A percentile compares a stretch with the other conserved stretches of the same genome.
Evolutionary conservation across 2,888 invertebrate genomes (phyloP).

Genomic region (Pristionchus mayeri): DNA sequence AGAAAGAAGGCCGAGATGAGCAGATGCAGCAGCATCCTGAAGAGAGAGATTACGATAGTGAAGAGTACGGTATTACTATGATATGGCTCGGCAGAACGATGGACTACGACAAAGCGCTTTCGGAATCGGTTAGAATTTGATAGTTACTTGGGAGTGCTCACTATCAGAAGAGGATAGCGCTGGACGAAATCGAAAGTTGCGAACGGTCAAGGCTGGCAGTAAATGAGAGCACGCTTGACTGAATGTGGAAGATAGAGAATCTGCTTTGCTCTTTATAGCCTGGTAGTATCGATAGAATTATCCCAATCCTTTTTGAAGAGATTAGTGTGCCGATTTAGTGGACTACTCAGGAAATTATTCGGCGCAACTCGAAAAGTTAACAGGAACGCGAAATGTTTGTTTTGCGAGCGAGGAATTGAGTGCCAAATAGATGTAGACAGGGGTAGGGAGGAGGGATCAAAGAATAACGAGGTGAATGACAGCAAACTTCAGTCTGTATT

Average conservation of each 20-base stretch:
- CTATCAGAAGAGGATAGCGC: neutral
- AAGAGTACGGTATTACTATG: neutral
- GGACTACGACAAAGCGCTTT: too few species aligned
- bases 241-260: too few species aligned
- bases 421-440: neutral
- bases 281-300: neutral
- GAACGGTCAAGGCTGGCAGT: neutral
- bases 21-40: neutral
- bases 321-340: neutral
- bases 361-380: neutral
- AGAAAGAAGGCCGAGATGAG: neutral
- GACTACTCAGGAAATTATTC: neutral
- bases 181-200: neutral
- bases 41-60: neutral
- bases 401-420: neutral
- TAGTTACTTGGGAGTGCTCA: neutral
- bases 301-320: neutral
- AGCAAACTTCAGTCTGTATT: neutral
- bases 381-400: conserved; percentile 9
- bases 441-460: neutral
- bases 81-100: neutral
- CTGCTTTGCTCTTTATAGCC: too few species aligned
- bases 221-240: too few species aligned
- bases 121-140: too few species aligned
- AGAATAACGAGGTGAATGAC: neutral